Evolutionary conservation across 2,888 invertebrate genomes (phyloP), one percentile per base, ranked within the genome.

Genomic region (Cylindroiulus punctatus): DNA sequence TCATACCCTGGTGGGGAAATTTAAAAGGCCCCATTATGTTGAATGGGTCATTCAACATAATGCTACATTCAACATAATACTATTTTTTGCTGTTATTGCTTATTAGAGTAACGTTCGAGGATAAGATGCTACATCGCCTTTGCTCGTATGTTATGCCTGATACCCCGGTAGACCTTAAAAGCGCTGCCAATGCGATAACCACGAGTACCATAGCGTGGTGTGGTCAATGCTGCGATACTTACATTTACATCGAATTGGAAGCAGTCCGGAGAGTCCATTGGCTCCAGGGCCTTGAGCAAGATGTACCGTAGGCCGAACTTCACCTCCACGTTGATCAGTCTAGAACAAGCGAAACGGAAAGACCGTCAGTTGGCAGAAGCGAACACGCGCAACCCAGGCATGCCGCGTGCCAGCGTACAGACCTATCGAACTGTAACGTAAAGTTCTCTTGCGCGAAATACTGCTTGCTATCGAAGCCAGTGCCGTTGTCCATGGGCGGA

Each of bases 181-280:
- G n/a, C 52, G 4, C n/a, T 52, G 19, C n/a, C 26, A 26, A 1
- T 10, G 1, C 26, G 26, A 7, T 65, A 26, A 26, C 65, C 22
- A 65, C 26, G 2, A 3, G 17, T 19, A 19, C 19, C 52, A 12
- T 44, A 7, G 26, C 65, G 3, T 65, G 65, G 26, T 8, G 65
- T 26, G 26, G 7, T n/a, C 4, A 22, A 26, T 7, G 19, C 10
- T 26, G 19, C 30, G 10, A 47, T 47, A 88, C 89, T 90, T 89
- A 93, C 92, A 88, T 92, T 92, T 44, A 98, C 93, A 91, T 96
- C 94, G 90, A 98, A 97, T 89, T 94, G 93, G 90, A 96, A 98
- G 91, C 98, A 98, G 91, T 98, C 97, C 0, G 98, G 98, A 1
- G 96, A 95, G 42, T 96, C 95, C 81, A 96, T 94, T 0, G 96